These are phyloP conservation scores for Junco hyemalis DNA, from an alignment of 2,113 vertebrate genomes.

Conservation along the genomic window DNA sequence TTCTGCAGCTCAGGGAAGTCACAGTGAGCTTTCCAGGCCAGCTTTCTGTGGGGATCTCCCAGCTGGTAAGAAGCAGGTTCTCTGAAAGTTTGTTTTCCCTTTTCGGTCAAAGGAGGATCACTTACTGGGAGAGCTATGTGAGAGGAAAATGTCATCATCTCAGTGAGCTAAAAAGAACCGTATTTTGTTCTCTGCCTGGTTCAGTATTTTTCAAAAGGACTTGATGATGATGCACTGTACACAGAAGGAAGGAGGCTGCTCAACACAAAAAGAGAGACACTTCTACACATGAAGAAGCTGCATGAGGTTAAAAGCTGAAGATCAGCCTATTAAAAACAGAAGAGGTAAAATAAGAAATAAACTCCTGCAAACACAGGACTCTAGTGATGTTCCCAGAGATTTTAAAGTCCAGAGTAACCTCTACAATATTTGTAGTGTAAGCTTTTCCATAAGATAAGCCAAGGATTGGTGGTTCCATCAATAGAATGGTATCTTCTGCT, in stretches of 20 bases:
- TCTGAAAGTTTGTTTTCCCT: slow-evolving; percentile 3
- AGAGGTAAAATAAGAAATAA: background rate
- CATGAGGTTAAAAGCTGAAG: slow-evolving; percentile 39
- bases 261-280: background rate
- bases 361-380: background rate
- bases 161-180: slow-evolving; percentile 38
- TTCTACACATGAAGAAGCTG: background rate
- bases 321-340: background rate
- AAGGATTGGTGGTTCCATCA: background rate
- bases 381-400: background rate
- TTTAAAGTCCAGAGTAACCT: background rate
- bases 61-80: background rate
- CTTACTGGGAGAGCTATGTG: slow-evolving; percentile 43
- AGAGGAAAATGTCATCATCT: slow-evolving; percentile 23
- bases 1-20: background rate
- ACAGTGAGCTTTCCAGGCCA: background rate
- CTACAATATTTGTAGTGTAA: background rate
- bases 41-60: background rate
- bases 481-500: background rate
- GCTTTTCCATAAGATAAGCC: background rate
- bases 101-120: slow-evolving; percentile 4
- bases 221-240: background rate
- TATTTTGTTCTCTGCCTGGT: slow-evolving; percentile 12
- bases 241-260: slow-evolving; percentile 18
- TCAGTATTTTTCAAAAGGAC: slow-evolving; percentile 31